A percentile compares a stretch with the other conserved stretches of the same genome.
Conservation (phyloP, 1,140 invertebrate species). For the Megalonaias nervosa region DNA sequence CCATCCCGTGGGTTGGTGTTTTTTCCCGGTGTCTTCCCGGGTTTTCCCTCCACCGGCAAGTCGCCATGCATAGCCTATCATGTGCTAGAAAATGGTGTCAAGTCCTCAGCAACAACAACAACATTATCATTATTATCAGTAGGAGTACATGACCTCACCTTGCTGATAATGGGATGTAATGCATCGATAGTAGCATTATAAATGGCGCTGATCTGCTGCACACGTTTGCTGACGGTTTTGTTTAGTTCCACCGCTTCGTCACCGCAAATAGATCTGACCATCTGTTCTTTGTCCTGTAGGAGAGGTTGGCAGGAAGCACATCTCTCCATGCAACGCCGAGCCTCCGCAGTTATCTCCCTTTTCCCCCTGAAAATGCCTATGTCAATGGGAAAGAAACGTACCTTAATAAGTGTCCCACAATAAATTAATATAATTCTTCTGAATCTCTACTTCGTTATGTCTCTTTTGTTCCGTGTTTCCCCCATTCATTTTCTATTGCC, state of each 20-base stretch:
- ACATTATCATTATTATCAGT: too few relatives aligned
- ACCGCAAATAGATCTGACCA: conserved; percentile 15
- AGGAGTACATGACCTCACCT: conserved; percentile 1
- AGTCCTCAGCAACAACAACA: too few relatives aligned
- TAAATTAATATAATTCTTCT: too few relatives aligned
- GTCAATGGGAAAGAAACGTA: not conserved
- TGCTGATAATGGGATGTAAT: conserved; percentile 18
- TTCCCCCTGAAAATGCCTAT: conserved; percentile 16
- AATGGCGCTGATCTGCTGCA: not conserved
- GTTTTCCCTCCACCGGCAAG: too few relatives aligned
- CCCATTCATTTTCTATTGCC: too few relatives aligned
- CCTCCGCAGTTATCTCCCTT: conserved; percentile 10
- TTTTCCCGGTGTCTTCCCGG: too few relatives aligned
- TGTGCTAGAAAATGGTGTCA: too few relatives aligned
- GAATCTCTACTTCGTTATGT: too few relatives aligned
- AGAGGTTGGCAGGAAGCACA: conserved; percentile 23
- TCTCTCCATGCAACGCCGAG: conserved; percentile 17
- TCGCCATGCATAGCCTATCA: too few relatives aligned
- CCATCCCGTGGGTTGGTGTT: too few relatives aligned
- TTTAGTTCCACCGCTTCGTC: conserved; percentile 14
- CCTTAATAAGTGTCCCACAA: too few relatives aligned
- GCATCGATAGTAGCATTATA: conserved; percentile 17
- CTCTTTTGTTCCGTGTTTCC: too few relatives aligned
- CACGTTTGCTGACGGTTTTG: conserved; percentile 3
- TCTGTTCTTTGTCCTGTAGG: not conserved